These are phyloP conservation scores for Psittacula derbiana DNA, from an alignment of 2,797 vertebrate genomes.

Conservation along the genomic window DNA sequence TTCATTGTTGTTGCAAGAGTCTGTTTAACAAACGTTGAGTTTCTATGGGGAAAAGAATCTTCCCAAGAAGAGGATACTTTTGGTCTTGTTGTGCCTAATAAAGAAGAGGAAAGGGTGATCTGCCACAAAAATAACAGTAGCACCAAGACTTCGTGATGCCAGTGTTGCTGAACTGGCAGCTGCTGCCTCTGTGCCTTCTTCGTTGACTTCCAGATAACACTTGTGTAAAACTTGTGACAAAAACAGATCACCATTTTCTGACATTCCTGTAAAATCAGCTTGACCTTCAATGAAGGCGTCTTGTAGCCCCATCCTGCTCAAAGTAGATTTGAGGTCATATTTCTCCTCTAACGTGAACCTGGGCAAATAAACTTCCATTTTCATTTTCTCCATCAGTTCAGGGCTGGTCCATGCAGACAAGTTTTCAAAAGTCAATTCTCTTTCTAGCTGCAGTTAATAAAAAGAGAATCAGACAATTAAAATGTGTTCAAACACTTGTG, in stretches of 20 bases:
- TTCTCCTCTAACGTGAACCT: constrained; percentile 83
- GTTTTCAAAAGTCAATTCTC: constrained; percentile 79
- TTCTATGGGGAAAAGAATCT: constrained; percentile 70
- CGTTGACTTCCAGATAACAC: constrained; percentile 88
- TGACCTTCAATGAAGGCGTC: constrained; percentile 78
- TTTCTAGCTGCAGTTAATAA: constrained; percentile 79
- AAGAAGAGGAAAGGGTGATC: constrained; percentile 81
- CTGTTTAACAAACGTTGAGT: neutral
- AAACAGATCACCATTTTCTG: constrained; percentile 72
- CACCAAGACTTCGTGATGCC: constrained; percentile 66
- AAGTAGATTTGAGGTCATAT: constrained; percentile 80
- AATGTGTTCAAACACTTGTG: neutral
- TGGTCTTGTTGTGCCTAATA: constrained; percentile 68
- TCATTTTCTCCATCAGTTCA: constrained; percentile 74
- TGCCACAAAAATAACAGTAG: constrained; percentile 67
- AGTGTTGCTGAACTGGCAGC: constrained; percentile 78
- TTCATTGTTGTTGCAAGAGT: neutral
- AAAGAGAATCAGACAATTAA: neutral
- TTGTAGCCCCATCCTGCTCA: constrained; percentile 85
- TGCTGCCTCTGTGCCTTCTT: constrained; percentile 89
- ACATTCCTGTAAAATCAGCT: constrained; percentile 87
- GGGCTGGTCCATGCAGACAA: constrained; percentile 83
- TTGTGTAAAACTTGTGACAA: constrained; percentile 89
- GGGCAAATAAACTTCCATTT: constrained; percentile 82
- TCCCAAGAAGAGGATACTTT: constrained; percentile 72